These are phyloP conservation scores for Botia almorhae DNA, from an alignment of 2,797 vertebrate genomes.

Conservation along the genomic window DNA sequence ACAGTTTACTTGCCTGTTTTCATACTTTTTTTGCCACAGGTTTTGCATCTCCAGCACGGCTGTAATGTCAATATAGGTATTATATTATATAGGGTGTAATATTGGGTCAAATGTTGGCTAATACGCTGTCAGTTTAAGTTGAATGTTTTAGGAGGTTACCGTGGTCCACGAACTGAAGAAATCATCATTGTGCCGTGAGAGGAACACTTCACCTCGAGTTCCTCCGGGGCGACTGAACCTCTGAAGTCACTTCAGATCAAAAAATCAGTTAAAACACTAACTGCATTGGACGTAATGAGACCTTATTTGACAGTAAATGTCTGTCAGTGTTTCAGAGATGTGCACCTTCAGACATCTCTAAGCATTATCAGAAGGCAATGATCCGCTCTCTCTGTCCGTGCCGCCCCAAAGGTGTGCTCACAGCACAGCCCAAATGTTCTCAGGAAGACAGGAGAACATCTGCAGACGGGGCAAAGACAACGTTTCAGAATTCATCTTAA, in stretches of 20 bases:
- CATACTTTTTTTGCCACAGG: too few species aligned
- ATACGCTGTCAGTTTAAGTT: neutral
- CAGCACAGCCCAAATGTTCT: constrained; percentile 45
- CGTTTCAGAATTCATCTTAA: constrained; percentile 71
- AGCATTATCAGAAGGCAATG: neutral
- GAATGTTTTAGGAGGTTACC: neutral
- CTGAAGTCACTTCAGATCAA: constrained; percentile 4
- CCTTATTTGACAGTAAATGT: neutral
- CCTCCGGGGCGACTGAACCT: constrained; percentile 7
- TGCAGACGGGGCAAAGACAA: constrained; percentile 61
- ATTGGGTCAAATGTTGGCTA: neutral
- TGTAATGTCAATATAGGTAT: too few species aligned
- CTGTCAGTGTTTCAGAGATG: neutral
- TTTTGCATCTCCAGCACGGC: neutral
- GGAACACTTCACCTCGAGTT: constrained; percentile 22
- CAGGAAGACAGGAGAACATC: constrained; percentile 60
- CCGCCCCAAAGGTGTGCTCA: constrained; percentile 33
- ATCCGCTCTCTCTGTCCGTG: neutral
- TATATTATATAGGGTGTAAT: neutral
- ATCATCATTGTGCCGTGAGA: constrained; percentile 6
- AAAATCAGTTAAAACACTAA: constrained; percentile 11
- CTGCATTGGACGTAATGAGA: constrained; percentile 6
- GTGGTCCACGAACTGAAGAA: constrained; percentile 13
- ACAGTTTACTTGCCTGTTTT: too few species aligned
- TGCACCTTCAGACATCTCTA: neutral